Evolutionary conservation across 2,888 invertebrate species (phyloP), one percentile per base, ranked within the genome.

Genomic region (Tryphoninae sp.): DNA sequence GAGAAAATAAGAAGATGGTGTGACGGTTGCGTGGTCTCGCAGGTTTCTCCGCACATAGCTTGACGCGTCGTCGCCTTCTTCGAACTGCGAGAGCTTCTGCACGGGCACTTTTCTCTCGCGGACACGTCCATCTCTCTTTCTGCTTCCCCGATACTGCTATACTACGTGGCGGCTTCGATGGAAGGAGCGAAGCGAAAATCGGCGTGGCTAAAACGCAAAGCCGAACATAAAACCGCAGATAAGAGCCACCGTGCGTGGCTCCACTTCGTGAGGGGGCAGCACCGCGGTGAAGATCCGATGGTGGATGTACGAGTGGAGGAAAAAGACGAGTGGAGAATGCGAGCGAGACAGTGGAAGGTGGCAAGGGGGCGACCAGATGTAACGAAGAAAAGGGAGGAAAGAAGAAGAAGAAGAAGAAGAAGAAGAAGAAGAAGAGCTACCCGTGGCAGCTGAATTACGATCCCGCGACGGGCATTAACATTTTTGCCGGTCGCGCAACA

Each of bases 211-310:
- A 88, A 88, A 87, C 89, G 90, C 87, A 90, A 89, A 90, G 90
- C 89, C 87, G 89, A 88, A 86, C 89, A 89, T 89, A 90, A 89
- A 90, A 89, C 88, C 87, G 86, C 88, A 89, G 90, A 90, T 89
- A 90, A 90, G 88, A 88, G 88, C 88, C 87, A 87, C 87, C 86
- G 88, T 84, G 79, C 72, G 81, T 67, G 59, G 75, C 78, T 77
- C 74, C 53, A 19, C 74, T 42, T 51, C 59, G 58, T 74, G 16
- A 55, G 61, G 68, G 62, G 53, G n/a, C 69, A 49, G 19, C 33
- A 67, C 40, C 22, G 40, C 33, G 11, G 61, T 45, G 45, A 45
- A 45, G 59, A 61, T 33, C 51, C 33, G 33, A 42, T 55, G 51
- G 33, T 72, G 58, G 45, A 45, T 64, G 45, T 58, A 33, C 67